Conservation (phyloP, 2,888 invertebrate species). For the Leptinotarsa peninsularis region DNA sequence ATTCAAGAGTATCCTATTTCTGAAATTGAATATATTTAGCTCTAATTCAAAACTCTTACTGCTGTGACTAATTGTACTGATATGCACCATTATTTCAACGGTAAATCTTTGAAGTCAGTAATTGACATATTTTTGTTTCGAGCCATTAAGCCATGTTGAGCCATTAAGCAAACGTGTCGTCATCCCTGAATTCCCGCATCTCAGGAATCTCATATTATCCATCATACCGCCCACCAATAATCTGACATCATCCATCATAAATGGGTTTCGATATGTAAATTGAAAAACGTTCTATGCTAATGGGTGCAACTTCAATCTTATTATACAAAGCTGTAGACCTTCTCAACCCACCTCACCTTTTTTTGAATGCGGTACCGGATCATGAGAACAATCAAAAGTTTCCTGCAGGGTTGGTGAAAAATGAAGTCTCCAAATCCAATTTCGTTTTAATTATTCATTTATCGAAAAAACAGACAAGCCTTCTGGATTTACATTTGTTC, state of each 20-base stretch:
- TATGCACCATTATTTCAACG: background rate
- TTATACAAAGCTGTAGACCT: background rate
- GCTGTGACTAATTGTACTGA: background rate
- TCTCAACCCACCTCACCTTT: too few species aligned
- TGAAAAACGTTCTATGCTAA: conserved; percentile 1
- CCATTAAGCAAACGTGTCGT: background rate
- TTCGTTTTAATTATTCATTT: too few species aligned
- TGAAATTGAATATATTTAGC: too few species aligned
- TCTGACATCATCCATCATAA: conserved; percentile 1
- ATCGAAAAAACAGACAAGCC: too few species aligned
- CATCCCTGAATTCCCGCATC: background rate
- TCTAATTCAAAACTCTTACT: background rate
- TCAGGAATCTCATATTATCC: background rate
- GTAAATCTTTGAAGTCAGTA: too few species aligned
- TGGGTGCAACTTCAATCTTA: background rate
- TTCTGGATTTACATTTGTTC: too few species aligned
- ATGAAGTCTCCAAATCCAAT: too few species aligned
- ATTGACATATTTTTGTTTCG: background rate
- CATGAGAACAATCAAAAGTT: too few species aligned
- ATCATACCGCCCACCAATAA: background rate
- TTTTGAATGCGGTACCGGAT: too few species aligned
- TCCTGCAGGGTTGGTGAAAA: too few species aligned
- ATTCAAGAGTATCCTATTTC: too few species aligned
- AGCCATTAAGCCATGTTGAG: background rate
- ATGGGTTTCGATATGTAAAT: background rate